Base-by-base conservation (phyloP, 2,797 vertebrate genomes). In the Gouania willdenowi region DNA sequence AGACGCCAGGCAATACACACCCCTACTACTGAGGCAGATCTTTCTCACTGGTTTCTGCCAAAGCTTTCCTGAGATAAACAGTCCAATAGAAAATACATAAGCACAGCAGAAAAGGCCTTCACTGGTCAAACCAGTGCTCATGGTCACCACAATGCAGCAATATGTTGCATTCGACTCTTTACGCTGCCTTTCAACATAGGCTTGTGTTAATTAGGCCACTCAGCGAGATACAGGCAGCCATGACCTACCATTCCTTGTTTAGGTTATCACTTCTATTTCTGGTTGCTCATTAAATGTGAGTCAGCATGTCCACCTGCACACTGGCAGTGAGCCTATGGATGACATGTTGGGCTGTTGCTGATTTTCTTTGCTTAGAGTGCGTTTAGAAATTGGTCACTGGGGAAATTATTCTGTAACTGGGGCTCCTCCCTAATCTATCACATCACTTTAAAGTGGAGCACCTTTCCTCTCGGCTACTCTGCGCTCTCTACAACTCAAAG, bases 381-480 rank as follows among this genome's bases (percentile, higher is more conserved):
- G 46, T 81, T 83, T 65, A 48, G 81, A 87, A 89, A 87, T 87
- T 88, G 84, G 85, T 87, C 90, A 81, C 81, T 29, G 47, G 89
- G 88, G 90, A 91, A 86, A 85, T 88, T 83, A 85, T 80, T 76
- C 48, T 66, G 71, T 77, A 69, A 68, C 83, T 11, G 37, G 41
- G 54, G 43, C 69, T 83, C 83, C 83, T 82, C 72, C 81, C 75
- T 81, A 87, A 89, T 90, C 86, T 88, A 88, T 91, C 87, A 86
- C 72, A 49, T 83, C 46, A 58, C 71, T 73, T 81, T 77, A 73
- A 84, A 86, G 71, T 86, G 66, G 84, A 87, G 71, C 81, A 84
- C 66, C 79, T 72, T 61, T 57, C 67, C 73, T 76, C 60, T 66
- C 47, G 17, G 69, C 52, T 42, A 60, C 58, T 59, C 59, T 31